Evolutionary conservation across 2,888 invertebrate species (phyloP), one percentile per base, ranked within the genome.

Genomic region (Drosophila demipolita): DNA sequence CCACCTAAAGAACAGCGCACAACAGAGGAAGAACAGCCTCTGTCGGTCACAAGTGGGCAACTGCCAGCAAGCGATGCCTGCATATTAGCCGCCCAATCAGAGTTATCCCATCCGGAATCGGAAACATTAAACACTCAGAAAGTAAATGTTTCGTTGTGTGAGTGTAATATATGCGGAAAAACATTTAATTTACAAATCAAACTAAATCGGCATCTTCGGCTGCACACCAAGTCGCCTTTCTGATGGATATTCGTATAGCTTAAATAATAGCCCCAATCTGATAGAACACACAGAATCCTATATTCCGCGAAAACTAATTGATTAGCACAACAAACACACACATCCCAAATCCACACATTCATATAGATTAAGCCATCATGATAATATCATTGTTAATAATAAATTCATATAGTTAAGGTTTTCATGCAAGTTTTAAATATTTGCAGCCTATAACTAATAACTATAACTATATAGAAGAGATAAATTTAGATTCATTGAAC

Each of bases 121-220:
- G 1, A 26, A 17, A 35, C 32, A 60, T 33, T 8, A 20, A 23
- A 15, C 45, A 45, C 8, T 1, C 15, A 20, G 23, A n/a, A 9
- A 0, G 29, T 6, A 2, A 32, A 29, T 3, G 60, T 64, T 20
- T 45, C 67, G 2, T 42, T 66, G 33, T 67, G 45, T 42, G 67
- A 76, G 20, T 91, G 91, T 55, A 62, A 76, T 32, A 63, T 90
- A 17, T 91, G 91, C 64, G 81, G 64, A 5, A 91, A 83, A 75
- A 26, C 62, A 0, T 91, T 90, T 45, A 82, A 89, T 65, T 73
- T 91, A 8, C 85, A 86, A 71, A 88, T 91, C 52, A 91, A 87
- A 61, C 81, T 91, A 1, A 91, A 91, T 72, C 83, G 85, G 0
- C 91, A 91, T 71, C 48, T 92, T 20, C 83, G 73, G 26, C 80